Percentiles rank a stretch among this genome's conserved stretches.
These are phyloP conservation scores for Triplophysa dalaica DNA, from an alignment of 2,113 vertebrate species.

Conservation along the genomic window DNA sequence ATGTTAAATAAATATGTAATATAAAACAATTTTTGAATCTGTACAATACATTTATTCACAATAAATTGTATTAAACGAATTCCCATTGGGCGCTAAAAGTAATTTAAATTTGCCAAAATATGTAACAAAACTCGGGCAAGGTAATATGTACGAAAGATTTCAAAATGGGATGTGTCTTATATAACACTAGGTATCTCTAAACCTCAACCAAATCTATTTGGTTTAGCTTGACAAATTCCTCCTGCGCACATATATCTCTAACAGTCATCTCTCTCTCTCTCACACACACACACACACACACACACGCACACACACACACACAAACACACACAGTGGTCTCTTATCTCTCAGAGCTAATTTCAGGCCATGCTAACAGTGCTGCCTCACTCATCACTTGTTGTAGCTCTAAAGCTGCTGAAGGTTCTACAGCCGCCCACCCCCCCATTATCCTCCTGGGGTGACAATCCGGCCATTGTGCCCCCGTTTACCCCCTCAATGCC, in stretches of 20 bases:
- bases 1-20: no score
- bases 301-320: conserved; percentile 61
- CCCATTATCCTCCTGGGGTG: conserved; percentile 70
- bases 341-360: conserved; percentile 71
- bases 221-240: conserved; percentile 28
- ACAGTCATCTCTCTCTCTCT: conserved; percentile 5
- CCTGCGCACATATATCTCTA: conserved; percentile 59
- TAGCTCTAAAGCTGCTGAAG: conserved; percentile 63
- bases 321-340: conserved; percentile 62
- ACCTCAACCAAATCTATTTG: background rate
- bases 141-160: background rate
- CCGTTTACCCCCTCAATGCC: conserved; percentile 62
- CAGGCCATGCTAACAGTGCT: conserved; percentile 58
- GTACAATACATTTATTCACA: no score
- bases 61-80: no score
- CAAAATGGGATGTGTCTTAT: background rate
- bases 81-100: no score
- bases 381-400: conserved; percentile 72
- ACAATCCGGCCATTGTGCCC: conserved; percentile 94
- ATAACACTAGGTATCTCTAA: conserved; percentile 7
- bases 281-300: conserved; percentile 59
- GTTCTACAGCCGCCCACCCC: conserved; percentile 44
- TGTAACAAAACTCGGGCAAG: background rate
- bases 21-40: no score
- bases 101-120: background rate